A percentile compares a stretch with the other conserved stretches of the same genome.
These are phyloP conservation scores for Coreius guichenoti DNA, from an alignment of 2,797 vertebrate genomes.

Conservation along the genomic window DNA sequence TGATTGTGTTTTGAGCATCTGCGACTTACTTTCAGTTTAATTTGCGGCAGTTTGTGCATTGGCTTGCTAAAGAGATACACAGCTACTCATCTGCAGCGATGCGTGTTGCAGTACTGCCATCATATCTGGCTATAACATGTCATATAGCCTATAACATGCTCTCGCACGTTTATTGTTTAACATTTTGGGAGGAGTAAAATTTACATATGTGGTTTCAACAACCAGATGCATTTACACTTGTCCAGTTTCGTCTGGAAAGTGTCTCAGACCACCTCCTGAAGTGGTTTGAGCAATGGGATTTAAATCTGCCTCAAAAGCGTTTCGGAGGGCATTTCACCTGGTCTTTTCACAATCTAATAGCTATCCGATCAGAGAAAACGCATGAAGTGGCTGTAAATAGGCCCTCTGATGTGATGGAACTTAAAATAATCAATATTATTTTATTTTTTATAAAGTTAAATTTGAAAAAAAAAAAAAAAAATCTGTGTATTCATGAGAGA, in stretches of 20 bases:
- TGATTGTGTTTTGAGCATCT: no score
- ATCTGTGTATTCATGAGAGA: neutral
- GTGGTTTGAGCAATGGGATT: neutral
- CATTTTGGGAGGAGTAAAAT: no score
- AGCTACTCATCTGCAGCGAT: neutral
- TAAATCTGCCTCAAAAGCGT: neutral
- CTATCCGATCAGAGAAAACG: neutral
- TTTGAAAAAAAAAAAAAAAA: neutral
- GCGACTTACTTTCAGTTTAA: no score
- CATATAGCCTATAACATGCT: no score
- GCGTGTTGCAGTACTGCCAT: neutral
- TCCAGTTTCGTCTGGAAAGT: neutral
- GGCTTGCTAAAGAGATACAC: no score
- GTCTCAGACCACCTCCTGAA: neutral
- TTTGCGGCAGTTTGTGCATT: no score
- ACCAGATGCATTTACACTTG: neutral
- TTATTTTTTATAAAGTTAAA: neutral
- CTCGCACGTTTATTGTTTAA: no score
- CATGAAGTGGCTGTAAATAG: neutral
- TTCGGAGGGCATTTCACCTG: no score
- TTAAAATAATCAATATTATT: neutral
- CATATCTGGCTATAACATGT: neutral
- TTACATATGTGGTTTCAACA: neutral
- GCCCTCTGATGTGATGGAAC: neutral
- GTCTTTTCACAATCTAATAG: no score